Conservation (phyloP, 2,113 vertebrate genomes). For the Opisthocomus hoazin region DNA sequence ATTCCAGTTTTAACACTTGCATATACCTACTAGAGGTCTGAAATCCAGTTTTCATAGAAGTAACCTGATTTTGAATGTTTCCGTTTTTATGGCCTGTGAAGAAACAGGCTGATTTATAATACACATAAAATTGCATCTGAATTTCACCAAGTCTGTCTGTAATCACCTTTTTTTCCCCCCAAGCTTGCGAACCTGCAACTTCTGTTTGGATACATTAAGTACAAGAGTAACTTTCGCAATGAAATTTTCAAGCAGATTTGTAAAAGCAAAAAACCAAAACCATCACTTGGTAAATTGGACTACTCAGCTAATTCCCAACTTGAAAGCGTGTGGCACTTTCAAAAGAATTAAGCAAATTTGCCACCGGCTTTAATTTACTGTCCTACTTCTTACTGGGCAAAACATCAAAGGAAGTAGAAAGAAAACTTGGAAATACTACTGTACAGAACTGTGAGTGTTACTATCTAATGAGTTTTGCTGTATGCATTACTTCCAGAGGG, state of each 20-base stretch:
- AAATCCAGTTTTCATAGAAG: not conserved
- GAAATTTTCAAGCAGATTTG: not conserved
- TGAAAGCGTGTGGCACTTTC: not conserved
- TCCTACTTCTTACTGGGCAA: slow-evolving; percentile 20
- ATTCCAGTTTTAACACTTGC: not conserved
- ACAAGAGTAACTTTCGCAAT: not conserved
- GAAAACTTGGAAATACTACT: not conserved
- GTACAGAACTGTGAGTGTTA: not conserved
- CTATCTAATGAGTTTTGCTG: not conserved
- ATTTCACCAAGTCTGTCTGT: not conserved
- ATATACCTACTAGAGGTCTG: not conserved
- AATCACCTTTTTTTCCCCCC: not conserved
- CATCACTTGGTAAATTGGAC: not conserved
- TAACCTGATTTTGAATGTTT: not conserved
- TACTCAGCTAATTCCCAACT: not conserved
- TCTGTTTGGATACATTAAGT: not conserved
- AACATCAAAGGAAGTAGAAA: slow-evolving; percentile 18
- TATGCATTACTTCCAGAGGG: not conserved
- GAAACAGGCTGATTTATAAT: not conserved
- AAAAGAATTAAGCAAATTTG: slow-evolving; percentile 32
- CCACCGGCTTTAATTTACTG: slow-evolving; percentile 9
- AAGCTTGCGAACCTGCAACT: not conserved
- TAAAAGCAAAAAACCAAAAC: not conserved
- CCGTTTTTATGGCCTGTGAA: not conserved
- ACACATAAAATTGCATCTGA: not conserved